A percentile compares a stretch with the other conserved stretches of the same genome.
These are phyloP conservation scores for Crepidodera aurea DNA, from an alignment of 2,888 invertebrate species.

Conservation along the genomic window DNA sequence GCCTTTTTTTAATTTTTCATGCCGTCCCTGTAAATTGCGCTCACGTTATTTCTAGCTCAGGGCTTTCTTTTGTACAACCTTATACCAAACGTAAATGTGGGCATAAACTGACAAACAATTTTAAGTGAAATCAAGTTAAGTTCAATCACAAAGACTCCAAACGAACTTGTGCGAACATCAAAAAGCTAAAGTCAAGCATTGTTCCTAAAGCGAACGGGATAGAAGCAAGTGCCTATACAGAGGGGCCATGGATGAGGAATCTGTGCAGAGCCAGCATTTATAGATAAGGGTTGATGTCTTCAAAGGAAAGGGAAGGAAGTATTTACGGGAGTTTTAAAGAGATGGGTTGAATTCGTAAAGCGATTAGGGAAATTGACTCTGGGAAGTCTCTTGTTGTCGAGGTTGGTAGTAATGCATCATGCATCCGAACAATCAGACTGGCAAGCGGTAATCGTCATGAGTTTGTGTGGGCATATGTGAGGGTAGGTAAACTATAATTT, in stretches of 20 bases:
- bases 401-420: not conserved
- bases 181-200: constrained; percentile 51
- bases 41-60: constrained; percentile 10
- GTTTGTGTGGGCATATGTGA: no score
- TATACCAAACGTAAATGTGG: constrained; percentile 34
- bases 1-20: no score
- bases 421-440: not conserved
- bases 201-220: constrained; percentile 44
- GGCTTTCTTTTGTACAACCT: constrained; percentile 11
- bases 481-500: no score
- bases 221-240: constrained; percentile 38
- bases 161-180: constrained; percentile 53
- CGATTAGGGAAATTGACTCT: constrained; percentile 27
- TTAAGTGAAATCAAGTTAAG: constrained; percentile 45
- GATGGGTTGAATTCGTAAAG: constrained; percentile 16
- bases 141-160: constrained; percentile 50
- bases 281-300: constrained; percentile 29
- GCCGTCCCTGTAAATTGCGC: not conserved
- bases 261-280: constrained; percentile 27
- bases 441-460: no score
- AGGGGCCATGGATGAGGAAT: constrained; percentile 18
- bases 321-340: constrained; percentile 22
- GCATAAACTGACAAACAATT: constrained; percentile 45
- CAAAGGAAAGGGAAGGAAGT: constrained; percentile 27
- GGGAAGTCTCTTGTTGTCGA: not conserved